Percentiles rank a stretch among this genome's conserved stretches.
These are phyloP conservation scores for Tetraodon nigroviridis DNA, from an alignment of 2,113 vertebrate genomes.

Conservation along the genomic window DNA sequence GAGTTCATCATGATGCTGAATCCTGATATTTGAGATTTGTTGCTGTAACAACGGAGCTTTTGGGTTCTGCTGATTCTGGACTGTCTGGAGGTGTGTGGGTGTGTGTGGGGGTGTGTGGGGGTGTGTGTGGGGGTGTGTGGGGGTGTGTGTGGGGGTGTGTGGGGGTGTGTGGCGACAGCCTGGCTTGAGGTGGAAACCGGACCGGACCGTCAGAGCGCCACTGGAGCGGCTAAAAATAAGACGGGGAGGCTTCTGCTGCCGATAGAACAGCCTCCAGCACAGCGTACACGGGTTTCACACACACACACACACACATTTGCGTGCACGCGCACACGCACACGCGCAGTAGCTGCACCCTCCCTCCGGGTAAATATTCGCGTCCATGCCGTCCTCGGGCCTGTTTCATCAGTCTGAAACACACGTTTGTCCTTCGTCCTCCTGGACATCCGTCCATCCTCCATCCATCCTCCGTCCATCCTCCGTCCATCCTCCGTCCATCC, in stretches of 20 bases:
- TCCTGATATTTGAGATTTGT: too few species aligned
- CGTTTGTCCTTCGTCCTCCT: conserved; percentile 15
- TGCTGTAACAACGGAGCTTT: too few species aligned
- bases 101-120: neutral
- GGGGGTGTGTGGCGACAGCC: conserved; percentile 68
- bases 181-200: conserved; percentile 71
- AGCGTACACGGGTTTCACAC: neutral
- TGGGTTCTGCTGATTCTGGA: neutral
- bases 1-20: too few species aligned
- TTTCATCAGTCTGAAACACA: conserved; percentile 16
- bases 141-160: conserved; percentile 25
- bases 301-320: neutral
- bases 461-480: neutral
- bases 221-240: conserved; percentile 74
- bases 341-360: conserved; percentile 53
- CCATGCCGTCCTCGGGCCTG: conserved; percentile 26
- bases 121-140: neutral
- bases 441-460: neutral
- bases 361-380: conserved; percentile 34
- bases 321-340: conserved; percentile 23
- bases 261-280: conserved; percentile 49
- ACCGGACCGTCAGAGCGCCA: conserved; percentile 65
- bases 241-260: conserved; percentile 64
- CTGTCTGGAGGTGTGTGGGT: conserved; percentile 4
- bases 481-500: conserved; percentile 13